Evolutionary conservation across 2,888 invertebrate species (phyloP).

Genomic region (Julus scanicus): DNA sequence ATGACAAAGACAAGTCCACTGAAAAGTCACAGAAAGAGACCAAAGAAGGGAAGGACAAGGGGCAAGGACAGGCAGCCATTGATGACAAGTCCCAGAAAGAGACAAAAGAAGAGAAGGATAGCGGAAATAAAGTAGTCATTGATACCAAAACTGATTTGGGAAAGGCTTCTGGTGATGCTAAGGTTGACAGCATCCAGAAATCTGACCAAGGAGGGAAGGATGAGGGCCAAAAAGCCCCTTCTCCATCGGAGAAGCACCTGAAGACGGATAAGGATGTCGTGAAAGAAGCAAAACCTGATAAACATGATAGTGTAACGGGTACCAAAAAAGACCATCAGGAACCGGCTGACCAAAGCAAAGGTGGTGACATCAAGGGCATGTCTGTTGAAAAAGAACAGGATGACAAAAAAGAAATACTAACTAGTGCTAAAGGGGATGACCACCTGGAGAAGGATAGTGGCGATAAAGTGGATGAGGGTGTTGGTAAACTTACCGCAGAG

Average conservation of each 20-base stretch:
- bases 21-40: background rate
- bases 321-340: background rate
- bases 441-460: background rate
- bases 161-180: background rate
- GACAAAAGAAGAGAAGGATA: too few species aligned
- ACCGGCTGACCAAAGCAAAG: background rate
- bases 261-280: background rate
- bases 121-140: too few species aligned
- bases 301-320: background rate
- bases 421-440: background rate
- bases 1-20: background rate
- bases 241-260: background rate
- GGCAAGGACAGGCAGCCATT: too few species aligned
- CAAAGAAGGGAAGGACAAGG: background rate
- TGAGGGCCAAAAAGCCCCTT: background rate
- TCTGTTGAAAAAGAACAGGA: background rate
- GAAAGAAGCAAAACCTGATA: background rate
- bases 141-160: background rate
- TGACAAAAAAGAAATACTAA: background rate
- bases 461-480: background rate
- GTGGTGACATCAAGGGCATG: background rate
- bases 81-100: too few species aligned
- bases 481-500: background rate
- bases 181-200: background rate
- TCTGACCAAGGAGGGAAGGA: background rate